phyloP scores from a whole-genome alignment of 2,797 vertebrate genomes.

The Crax fasciolata region DNA sequence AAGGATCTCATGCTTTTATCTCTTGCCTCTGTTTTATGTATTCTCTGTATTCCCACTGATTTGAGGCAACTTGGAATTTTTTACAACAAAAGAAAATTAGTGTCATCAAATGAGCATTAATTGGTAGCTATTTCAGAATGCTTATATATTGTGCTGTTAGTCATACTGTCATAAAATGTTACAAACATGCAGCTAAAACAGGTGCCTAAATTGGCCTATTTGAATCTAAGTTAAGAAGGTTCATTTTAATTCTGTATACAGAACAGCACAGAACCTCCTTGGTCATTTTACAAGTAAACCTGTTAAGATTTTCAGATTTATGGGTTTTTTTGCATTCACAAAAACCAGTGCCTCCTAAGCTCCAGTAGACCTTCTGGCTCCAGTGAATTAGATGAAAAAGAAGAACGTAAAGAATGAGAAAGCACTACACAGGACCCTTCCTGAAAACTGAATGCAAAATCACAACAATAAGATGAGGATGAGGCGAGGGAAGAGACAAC shows the following conservation, averaged over 20 bases:
- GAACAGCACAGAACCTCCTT: background rate
- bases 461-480: background rate
- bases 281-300: background rate
- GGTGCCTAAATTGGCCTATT: background rate
- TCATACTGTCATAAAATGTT: background rate
- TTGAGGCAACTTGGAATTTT: background rate
- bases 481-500: background rate
- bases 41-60: background rate
- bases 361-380: background rate
- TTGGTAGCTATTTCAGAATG: background rate
- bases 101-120: background rate
- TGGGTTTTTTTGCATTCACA: background rate
- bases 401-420: background rate
- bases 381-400: background rate
- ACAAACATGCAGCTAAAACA: slow-evolving; percentile 1
- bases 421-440: background rate
- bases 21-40: background rate
- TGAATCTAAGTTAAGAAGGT: background rate
- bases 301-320: background rate
- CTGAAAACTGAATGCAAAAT: background rate
- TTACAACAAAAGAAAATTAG: background rate
- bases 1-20: background rate
- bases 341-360: background rate
- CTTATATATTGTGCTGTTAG: background rate
- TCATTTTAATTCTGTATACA: background rate